These are phyloP conservation scores for Oasisia sp. DNA, from an alignment of 2,888 invertebrate genomes.

Conservation along the genomic window DNA sequence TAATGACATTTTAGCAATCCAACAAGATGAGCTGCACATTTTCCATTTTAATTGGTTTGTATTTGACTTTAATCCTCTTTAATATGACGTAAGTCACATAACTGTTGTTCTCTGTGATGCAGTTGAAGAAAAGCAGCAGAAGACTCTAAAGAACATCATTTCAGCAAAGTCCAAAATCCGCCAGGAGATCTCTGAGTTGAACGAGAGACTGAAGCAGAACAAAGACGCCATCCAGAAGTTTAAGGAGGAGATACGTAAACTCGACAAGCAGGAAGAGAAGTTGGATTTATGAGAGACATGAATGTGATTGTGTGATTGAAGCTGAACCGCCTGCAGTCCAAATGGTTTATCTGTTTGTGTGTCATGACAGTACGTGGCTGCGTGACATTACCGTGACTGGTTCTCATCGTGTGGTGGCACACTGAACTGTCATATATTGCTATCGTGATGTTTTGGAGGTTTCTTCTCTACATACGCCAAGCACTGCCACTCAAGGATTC, in stretches of 20 bases:
- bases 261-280: constrained; percentile 67
- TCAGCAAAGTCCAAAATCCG: constrained; percentile 77
- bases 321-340: not conserved
- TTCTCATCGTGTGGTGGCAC: not conserved
- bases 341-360: not conserved
- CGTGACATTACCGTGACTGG: not conserved
- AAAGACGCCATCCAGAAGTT: constrained; percentile 73
- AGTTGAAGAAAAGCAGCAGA: constrained; percentile 83
- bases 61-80: no score
- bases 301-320: not conserved
- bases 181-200: constrained; percentile 63
- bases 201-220: constrained; percentile 61
- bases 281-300: not conserved
- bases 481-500: not conserved
- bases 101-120: constrained; percentile 40
- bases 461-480: not conserved
- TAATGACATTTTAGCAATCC: no score
- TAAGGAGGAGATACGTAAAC: constrained; percentile 78
- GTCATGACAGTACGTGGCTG: not conserved
- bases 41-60: no score
- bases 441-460: not conserved
- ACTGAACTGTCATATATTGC: not conserved
- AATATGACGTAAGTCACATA: not conserved
- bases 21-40: no score
- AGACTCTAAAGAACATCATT: constrained; percentile 80